A percentile compares a stretch with the other conserved stretches of the same genome.
phyloP scores from a whole-genome alignment of 2,888 invertebrate genomes.

The Bugulina stolonifera region DNA sequence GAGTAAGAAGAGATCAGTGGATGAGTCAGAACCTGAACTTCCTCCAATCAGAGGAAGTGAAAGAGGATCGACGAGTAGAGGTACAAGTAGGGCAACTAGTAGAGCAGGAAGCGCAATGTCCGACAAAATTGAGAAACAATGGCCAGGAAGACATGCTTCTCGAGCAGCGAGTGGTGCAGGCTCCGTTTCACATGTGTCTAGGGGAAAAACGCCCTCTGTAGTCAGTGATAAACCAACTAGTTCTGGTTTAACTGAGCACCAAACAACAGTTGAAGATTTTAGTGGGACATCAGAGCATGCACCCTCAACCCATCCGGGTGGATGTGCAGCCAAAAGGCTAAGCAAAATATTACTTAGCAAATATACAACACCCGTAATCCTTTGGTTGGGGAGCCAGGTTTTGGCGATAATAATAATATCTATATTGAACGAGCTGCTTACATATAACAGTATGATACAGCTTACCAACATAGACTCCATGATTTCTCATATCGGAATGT shows the following conservation, averaged over 20 bases:
- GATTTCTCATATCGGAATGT: conserved; percentile 19
- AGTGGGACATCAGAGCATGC: background rate
- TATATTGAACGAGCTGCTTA: background rate
- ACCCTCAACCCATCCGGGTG: background rate
- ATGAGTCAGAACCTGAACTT: background rate
- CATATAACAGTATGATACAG: conserved; percentile 8
- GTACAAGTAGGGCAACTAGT: background rate
- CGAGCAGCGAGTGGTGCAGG: background rate
- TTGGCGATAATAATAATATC: conserved; percentile 3
- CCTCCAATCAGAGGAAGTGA: background rate
- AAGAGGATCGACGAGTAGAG: background rate
- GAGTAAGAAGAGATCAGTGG: background rate
- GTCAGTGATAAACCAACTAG: background rate
- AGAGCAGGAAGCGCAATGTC: background rate
- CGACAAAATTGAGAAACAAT: background rate
- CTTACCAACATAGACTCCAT: conserved; percentile 16
- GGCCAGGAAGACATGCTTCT: background rate
- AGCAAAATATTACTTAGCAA: background rate
- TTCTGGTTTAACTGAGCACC: background rate
- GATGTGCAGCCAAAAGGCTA: background rate
- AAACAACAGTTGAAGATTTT: background rate
- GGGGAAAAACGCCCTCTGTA: background rate
- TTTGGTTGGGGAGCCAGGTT: conserved; percentile 1
- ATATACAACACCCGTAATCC: background rate
- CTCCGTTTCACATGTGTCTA: background rate